phyloP scores from a whole-genome alignment of 2,888 invertebrate species.

The Limnephilus lunatus region DNA sequence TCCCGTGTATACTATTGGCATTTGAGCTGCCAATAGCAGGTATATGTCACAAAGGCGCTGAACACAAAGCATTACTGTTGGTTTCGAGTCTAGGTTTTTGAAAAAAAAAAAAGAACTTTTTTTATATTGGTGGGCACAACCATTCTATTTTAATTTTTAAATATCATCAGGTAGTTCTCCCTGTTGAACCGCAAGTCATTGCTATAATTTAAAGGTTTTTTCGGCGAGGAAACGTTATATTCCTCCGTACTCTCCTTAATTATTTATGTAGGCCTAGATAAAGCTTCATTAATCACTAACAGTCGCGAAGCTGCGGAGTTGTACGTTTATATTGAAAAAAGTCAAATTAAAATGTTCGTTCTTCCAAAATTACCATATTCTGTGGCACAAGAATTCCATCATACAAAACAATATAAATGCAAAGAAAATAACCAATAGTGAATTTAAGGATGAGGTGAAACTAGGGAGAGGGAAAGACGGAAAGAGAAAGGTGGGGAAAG shows the following conservation, averaged over 20 bases:
- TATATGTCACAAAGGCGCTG: too few relatives aligned
- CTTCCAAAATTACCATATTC: not conserved
- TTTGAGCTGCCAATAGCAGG: too few relatives aligned
- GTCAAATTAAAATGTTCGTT: not conserved
- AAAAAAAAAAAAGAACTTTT: too few relatives aligned
- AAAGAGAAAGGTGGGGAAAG: not conserved
- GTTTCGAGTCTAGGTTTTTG: too few relatives aligned
- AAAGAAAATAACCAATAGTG: not conserved
- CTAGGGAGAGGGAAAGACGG: not conserved
- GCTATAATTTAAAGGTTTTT: not conserved
- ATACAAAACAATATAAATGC: too few relatives aligned
- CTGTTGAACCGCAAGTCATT: not conserved
- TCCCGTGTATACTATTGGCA: too few relatives aligned
- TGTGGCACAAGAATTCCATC: too few relatives aligned
- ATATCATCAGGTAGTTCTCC: not conserved
- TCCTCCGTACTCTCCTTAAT: conserved; percentile 8
- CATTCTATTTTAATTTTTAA: not conserved
- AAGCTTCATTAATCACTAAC: not conserved
- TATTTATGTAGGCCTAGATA: conserved; percentile 25
- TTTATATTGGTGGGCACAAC: too few relatives aligned
- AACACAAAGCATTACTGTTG: too few relatives aligned
- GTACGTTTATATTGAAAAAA: not conserved
- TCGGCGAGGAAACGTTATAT: conserved; percentile 32
- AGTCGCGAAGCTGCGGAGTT: not conserved
- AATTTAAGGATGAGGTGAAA: not conserved